Evolutionary conservation across 1,140 invertebrate genomes (phyloP).

Genomic region (Drosophila pseudoobscura): DNA sequence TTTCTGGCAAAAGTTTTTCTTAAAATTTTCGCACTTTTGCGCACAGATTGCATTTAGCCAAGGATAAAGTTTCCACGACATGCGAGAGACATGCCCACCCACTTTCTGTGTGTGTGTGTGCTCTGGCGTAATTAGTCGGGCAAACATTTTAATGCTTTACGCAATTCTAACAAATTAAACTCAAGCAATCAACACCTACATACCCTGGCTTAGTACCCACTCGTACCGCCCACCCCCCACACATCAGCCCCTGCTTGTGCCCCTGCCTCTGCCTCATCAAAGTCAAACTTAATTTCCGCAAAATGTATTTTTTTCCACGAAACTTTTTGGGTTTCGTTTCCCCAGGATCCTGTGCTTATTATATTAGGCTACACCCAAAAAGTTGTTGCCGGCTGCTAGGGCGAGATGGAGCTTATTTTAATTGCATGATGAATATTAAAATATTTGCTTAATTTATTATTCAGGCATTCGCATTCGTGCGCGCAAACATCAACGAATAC

Average conservation of each 20-base stretch:
- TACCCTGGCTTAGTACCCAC: constrained; percentile 25
- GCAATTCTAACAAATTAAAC: constrained; percentile 81
- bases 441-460: constrained; percentile 83
- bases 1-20: constrained; percentile 63
- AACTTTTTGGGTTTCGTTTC: constrained; percentile 34
- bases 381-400: constrained; percentile 24
- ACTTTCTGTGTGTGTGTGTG: not conserved
- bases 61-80: constrained; percentile 65
- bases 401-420: constrained; percentile 72
- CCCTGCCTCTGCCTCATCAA: not conserved
- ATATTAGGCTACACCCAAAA: constrained; percentile 70
- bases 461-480: constrained; percentile 70
- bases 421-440: constrained; percentile 83
- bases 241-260: too few species aligned
- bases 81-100: constrained; percentile 51
- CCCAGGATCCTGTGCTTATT: constrained; percentile 51
- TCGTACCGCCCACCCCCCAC: not conserved
- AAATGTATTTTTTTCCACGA: constrained; percentile 57
- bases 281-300: constrained; percentile 77
- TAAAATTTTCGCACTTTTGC: constrained; percentile 77
- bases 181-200: constrained; percentile 76
- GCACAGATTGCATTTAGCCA: constrained; percentile 58
- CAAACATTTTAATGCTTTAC: constrained; percentile 80
- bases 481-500: constrained; percentile 47
- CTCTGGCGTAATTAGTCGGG: constrained; percentile 67